phyloP scores from a whole-genome alignment of 2,888 invertebrate species.

The Acanthopleura granulata region DNA sequence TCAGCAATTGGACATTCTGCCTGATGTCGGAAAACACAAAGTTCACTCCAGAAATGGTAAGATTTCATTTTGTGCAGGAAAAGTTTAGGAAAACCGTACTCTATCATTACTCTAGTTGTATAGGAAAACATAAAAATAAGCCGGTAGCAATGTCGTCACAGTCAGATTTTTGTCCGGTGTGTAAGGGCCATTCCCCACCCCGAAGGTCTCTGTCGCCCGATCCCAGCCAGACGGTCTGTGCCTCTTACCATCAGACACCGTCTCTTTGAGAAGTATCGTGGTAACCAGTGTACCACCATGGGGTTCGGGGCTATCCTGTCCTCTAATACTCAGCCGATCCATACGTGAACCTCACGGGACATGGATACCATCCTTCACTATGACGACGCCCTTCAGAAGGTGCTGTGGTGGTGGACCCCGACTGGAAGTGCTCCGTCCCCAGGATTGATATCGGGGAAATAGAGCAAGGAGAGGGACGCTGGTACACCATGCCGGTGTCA shows the following conservation, averaged over 20 bases:
- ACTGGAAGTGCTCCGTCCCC: neutral
- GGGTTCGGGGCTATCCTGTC: neutral
- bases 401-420: neutral
- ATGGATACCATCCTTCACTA: neutral
- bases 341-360: no score
- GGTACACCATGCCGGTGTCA: neutral
- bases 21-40: no score
- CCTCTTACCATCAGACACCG: neutral
- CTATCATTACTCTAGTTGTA: no score
- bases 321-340: neutral
- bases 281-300: constrained; percentile 13
- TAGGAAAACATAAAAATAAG: no score
- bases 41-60: no score
- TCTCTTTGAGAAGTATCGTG: no score
- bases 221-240: neutral
- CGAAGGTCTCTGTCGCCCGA: neutral
- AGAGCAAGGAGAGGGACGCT: neutral
- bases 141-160: no score
- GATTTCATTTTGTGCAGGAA: no score
- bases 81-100: no score
- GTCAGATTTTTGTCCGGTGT: no score
- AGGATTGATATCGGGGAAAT: neutral
- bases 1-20: no score
- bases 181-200: no score
- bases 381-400: neutral